Base-by-base conservation (phyloP, 1,140 invertebrate species). In the Zelostemma sp. region DNA sequence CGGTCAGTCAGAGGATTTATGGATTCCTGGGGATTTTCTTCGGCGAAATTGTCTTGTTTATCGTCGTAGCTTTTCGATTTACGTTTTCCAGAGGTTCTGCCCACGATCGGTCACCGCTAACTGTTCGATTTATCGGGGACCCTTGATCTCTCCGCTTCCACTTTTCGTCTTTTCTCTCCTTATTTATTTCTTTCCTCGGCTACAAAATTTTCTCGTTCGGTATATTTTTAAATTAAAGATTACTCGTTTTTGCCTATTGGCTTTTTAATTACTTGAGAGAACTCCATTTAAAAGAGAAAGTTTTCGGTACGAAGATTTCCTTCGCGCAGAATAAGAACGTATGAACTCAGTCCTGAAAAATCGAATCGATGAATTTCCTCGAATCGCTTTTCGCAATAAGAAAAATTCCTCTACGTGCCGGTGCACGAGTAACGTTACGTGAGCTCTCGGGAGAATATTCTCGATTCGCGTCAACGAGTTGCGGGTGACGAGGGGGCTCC, bases 41-140 rank as follows among this genome's bases (percentile, higher is more conserved):
- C 57, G 54, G 64, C 73, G 74, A 79, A 78, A 82, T 80, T 79
- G 75, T 79, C 75, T 80, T 80, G 75, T 80, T 80, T 80, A 80
- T 79, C 68, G 68, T 48, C 43, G 56, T 28, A 56, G 62, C 58
- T 63, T 74, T 72, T 67, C 59, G 72, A 71, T 74, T 76, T 77
- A 78, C 67, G 65, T 75, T 76, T 75, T 73, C 58, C 54, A 61
- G 63, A 64, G 61, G 59, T 12, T 28, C 17, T 53, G 28, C 21
- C 12, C 46, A 31, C 46, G 46, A 62, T 59, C 51, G 28, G n/a
- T 38, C 31, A 46, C 63, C 40, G 40, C 46, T 53, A 61, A 58
- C 68, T 61, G 56, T 63, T 66, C 54, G 57, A 63, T 71, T 71
- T 62, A 66, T 60, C 54, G 47, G 45, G 54, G 54, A 59, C 33